phyloP scores from a whole-genome alignment of 1,140 invertebrate genomes.

The Papilio dardanus region DNA sequence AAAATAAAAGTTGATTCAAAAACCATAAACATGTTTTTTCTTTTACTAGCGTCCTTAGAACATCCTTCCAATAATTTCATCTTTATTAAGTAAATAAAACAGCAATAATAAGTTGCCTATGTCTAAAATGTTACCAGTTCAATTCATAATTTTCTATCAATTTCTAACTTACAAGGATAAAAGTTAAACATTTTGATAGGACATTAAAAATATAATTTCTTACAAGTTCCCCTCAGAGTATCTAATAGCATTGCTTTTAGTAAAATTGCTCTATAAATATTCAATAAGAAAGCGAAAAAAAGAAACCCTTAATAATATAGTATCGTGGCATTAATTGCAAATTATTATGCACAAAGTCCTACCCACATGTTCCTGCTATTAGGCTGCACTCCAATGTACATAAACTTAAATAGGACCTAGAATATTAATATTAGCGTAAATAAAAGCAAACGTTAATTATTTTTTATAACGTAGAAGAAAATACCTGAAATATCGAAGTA shows the following conservation, averaged over 20 bases:
- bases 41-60: not conserved
- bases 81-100: too few species aligned
- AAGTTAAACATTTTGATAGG: not conserved
- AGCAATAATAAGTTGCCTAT: too few species aligned
- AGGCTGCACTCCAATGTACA: slow-evolving; percentile 32
- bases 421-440: too few species aligned
- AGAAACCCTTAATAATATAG: slow-evolving; percentile 57
- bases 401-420: not conserved
- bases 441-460: too few species aligned
- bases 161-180: not conserved
- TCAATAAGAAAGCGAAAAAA: slow-evolving; percentile 65
- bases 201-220: not conserved
- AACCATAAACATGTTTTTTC: not conserved
- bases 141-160: too few species aligned
- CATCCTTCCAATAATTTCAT: not conserved
- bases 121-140: too few species aligned
- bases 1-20: not conserved
- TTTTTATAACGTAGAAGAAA: too few species aligned
- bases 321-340: slow-evolving; percentile 72
- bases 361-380: slow-evolving; percentile 41
- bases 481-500: too few species aligned
- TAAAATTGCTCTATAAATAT: slow-evolving; percentile 78
- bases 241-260: slow-evolving; percentile 70
- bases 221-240: slow-evolving; percentile 40
- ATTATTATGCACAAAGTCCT: slow-evolving; percentile 64